Conservation (phyloP, 2,797 vertebrate species). For the Notoglanidium macrostoma region DNA sequence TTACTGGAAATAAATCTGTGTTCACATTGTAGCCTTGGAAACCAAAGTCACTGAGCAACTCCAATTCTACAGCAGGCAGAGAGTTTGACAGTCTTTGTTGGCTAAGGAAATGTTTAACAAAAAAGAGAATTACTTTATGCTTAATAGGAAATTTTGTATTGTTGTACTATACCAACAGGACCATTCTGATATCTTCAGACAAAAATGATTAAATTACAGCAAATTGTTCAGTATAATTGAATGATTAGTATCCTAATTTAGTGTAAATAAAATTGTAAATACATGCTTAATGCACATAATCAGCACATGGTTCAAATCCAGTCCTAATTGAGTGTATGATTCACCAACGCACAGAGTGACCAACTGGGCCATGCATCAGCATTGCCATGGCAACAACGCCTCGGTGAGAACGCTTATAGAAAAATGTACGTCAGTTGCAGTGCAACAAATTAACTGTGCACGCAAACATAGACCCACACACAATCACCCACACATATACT, state of each 20-base stretch:
- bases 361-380: conserved; percentile 36
- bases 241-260: not conserved
- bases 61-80: not conserved
- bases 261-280: not conserved
- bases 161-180: too few relatives aligned
- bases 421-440: conserved; percentile 47
- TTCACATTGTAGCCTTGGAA: not conserved
- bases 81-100: not conserved
- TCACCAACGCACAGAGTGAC: conserved; percentile 37
- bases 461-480: conserved; percentile 22
- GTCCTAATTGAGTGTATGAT: conserved; percentile 41
- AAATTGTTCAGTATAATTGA: not conserved
- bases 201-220: not conserved
- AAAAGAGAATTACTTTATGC: not conserved
- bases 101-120: not conserved
- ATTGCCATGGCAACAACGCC: conserved; percentile 48
- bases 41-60: conserved; percentile 5
- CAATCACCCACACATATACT: conserved; percentile 5
- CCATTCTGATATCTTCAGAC: not conserved
- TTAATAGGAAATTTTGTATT: not conserved
- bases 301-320: conserved; percentile 29
- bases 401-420: conserved; percentile 40
- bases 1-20: not conserved
- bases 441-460: conserved; percentile 35
- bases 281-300: not conserved